Base-by-base conservation (phyloP, 1,140 invertebrate species). In the Ooceraea biroi region DNA sequence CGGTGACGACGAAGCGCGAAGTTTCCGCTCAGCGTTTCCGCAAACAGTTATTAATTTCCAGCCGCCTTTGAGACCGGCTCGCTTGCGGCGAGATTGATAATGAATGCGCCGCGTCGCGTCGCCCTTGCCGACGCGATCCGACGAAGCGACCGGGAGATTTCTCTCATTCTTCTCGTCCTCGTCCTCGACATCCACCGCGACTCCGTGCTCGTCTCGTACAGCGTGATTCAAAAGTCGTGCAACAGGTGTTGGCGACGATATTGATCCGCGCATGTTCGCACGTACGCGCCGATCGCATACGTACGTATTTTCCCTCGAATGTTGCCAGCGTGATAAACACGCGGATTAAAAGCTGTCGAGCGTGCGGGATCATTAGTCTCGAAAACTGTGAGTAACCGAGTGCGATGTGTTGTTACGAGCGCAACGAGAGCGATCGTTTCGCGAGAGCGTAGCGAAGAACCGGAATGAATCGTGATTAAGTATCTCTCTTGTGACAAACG, bases 11-110 rank as follows among this genome's bases (percentile, higher is more conserved):
- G 52, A 58, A 69, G 65, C 57, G 65, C 52, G 17, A 80, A 80
- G 65, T 80, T 80, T 71, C 65, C 65, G 72, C 83, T 88, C 50
- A 88, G 85, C 83, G 72, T 85, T 88, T 86, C 80, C 55, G 87
- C 87, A 89, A 89, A 89, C 88, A 89, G 84, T 88, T 89, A 89
- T 89, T 89, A 89, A 89, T 89, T 89, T 89, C 74, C 7, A 36
- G 46, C 65, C 74, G 63, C 73, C 87, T 88, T 89, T 88, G 87
- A 44, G 63, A 19, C 36, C 36, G 36, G 36, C 36, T 36, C 36
- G 85, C 55, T 60, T 83, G 66, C 48, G 41, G 83, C 69, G 84
- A 88, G 76, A 84, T 88, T 84, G 83, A 88, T 88, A 88, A 88
- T 88, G 86, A 80, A 88, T 82, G 76, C 86, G 83, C 82, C 36